Percentiles rank a stretch among this genome's conserved stretches.
Conservation (phyloP, 2,888 invertebrate species). For the Desoria tigrina region DNA sequence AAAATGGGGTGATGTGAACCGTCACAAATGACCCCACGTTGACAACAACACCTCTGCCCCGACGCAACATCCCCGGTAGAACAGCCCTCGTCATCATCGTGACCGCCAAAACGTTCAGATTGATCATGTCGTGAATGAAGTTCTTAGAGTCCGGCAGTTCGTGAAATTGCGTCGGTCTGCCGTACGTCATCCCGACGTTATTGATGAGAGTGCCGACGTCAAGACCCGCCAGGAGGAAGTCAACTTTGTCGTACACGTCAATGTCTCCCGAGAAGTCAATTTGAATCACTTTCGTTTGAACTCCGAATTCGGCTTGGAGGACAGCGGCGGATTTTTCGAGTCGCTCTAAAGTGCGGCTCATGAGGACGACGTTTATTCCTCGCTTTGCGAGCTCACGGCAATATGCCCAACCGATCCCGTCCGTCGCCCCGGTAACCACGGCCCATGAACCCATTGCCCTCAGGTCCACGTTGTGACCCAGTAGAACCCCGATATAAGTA, state of each 20-base stretch:
- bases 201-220: slow-evolving; percentile 74
- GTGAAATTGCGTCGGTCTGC: slow-evolving; percentile 58
- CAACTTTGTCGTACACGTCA: slow-evolving; percentile 69
- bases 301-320: slow-evolving; percentile 64
- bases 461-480: slow-evolving; percentile 23
- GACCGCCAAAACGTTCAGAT: slow-evolving; percentile 58
- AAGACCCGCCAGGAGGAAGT: slow-evolving; percentile 63
- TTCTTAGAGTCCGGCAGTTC: slow-evolving; percentile 58
- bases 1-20: slow-evolving; percentile 58
- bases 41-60: slow-evolving; percentile 59
- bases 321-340: slow-evolving; percentile 70
- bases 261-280: slow-evolving; percentile 77
- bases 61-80: slow-evolving; percentile 59
- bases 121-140: slow-evolving; percentile 57
- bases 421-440: slow-evolving; percentile 86
- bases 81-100: slow-evolving; percentile 60
- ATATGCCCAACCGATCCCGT: slow-evolving; percentile 87
- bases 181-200: slow-evolving; percentile 61
- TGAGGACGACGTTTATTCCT: slow-evolving; percentile 75
- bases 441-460: slow-evolving; percentile 58
- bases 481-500: slow-evolving; percentile 14
- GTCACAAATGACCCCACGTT: slow-evolving; percentile 60
- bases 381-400: slow-evolving; percentile 74
- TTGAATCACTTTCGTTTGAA: slow-evolving; percentile 73
- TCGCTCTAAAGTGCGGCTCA: slow-evolving; percentile 76